Conservation (phyloP, 2,888 invertebrate genomes). For the Hanleya hanleyi region DNA sequence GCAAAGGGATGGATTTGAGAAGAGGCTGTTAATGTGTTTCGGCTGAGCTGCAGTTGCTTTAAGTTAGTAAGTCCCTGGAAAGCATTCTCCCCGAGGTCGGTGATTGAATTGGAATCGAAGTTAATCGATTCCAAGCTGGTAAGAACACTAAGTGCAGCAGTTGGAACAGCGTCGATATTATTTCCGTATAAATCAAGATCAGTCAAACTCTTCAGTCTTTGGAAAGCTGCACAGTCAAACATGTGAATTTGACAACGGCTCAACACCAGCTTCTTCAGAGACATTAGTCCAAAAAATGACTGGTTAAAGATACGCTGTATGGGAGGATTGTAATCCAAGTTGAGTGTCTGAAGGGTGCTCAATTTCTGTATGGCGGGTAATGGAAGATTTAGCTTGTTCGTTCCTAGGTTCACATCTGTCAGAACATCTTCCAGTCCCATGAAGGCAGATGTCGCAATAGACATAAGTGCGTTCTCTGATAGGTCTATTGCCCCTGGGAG, state of each 20-base stretch:
- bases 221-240: background rate
- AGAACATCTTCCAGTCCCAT: background rate
- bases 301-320: background rate
- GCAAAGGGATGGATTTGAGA: background rate
- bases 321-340: background rate
- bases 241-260: background rate
- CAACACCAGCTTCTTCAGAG: background rate
- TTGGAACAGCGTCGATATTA: background rate
- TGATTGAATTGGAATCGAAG: slow-evolving; percentile 6
- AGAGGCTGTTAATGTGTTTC: background rate
- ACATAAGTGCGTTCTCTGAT: background rate
- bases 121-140: background rate
- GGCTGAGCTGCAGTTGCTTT: background rate
- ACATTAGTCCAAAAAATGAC: background rate
- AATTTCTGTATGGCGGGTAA: background rate
- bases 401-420: background rate
- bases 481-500: background rate
- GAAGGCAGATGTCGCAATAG: background rate
- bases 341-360: background rate
- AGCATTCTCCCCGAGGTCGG: background rate
- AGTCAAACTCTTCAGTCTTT: background rate
- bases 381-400: background rate
- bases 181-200: slow-evolving; percentile 8
- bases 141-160: background rate
- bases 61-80: background rate